Percentiles rank a stretch among this genome's conserved stretches.
Evolutionary conservation across 2,797 vertebrate genomes (phyloP).

Genomic region (Gobio occitaniae): DNA sequence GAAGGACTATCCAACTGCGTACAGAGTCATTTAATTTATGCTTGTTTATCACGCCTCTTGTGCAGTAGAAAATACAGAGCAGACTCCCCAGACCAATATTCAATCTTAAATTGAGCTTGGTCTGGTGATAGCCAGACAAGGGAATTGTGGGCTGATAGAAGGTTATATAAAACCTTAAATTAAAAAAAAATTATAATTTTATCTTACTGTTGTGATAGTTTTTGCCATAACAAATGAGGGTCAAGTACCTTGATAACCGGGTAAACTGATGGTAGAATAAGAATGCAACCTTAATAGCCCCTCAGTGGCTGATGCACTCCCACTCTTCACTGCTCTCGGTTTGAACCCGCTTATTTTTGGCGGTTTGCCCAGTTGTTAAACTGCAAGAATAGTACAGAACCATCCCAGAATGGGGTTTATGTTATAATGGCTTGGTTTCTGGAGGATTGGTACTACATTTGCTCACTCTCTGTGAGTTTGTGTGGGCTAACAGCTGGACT

Average conservation of each 20-base stretch:
- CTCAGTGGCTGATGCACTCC: background rate
- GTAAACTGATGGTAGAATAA: conserved; percentile 21
- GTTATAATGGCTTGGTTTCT: background rate
- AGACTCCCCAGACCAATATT: too few relatives aligned
- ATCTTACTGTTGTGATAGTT: background rate
- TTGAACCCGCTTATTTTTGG: conserved; percentile 6
- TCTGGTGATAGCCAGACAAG: background rate
- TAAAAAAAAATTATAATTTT: background rate
- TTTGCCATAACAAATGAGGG: conserved; percentile 18
- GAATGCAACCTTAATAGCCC: conserved; percentile 18
- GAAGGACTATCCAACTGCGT: too few relatives aligned
- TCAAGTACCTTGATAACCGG: conserved; percentile 19
- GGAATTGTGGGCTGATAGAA: background rate
- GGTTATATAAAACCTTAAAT: conserved; percentile 21
- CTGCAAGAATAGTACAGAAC: background rate
- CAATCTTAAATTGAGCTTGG: too few relatives aligned
- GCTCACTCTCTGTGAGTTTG: background rate
- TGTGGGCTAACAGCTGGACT: conserved; percentile 27
- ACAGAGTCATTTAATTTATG: too few relatives aligned
- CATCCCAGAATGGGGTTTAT: conserved; percentile 2
- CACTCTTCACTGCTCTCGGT: background rate
- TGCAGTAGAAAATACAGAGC: too few relatives aligned
- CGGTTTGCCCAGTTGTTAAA: conserved; percentile 10
- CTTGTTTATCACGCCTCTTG: too few relatives aligned
- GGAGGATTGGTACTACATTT: background rate